These are phyloP conservation scores for Platycheirus rosarum DNA, from an alignment of 2,888 invertebrate species.

Conservation along the genomic window DNA sequence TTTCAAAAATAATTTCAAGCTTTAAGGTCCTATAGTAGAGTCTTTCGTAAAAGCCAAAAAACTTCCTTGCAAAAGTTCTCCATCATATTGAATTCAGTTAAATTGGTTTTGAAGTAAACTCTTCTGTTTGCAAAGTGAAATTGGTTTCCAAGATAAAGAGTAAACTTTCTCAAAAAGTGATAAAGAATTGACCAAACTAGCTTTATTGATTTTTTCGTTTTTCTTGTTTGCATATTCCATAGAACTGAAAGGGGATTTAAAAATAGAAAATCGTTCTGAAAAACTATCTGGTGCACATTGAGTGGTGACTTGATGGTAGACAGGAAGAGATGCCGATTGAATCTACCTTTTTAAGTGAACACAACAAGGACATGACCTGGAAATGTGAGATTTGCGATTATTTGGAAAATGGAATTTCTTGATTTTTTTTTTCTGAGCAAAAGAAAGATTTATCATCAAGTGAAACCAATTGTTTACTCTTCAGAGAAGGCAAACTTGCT, in stretches of 20 bases:
- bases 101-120: conserved; percentile 5
- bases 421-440: too few relatives aligned
- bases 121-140: neutral
- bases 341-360: neutral
- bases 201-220: neutral
- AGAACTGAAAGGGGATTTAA: too few relatives aligned
- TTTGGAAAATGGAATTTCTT: too few relatives aligned
- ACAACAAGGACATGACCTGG: conserved; percentile 7
- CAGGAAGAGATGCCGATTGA: conserved; percentile 9
- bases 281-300: neutral
- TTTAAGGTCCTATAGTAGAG: neutral
- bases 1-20: neutral
- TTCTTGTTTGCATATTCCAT: too few relatives aligned
- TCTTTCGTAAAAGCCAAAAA: neutral
- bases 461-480: too few relatives aligned
- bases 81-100: neutral
- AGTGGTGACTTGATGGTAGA: conserved; percentile 4
- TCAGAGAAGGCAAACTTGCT: too few relatives aligned
- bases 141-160: neutral
- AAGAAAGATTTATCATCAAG: too few relatives aligned
- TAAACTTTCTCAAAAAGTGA: conserved; percentile 3
- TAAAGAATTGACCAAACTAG: neutral
- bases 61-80: neutral
- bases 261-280: too few relatives aligned
- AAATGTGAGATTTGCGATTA: neutral